phyloP scores from a whole-genome alignment of 1,140 invertebrate species.

The Drosophila bocki region DNA sequence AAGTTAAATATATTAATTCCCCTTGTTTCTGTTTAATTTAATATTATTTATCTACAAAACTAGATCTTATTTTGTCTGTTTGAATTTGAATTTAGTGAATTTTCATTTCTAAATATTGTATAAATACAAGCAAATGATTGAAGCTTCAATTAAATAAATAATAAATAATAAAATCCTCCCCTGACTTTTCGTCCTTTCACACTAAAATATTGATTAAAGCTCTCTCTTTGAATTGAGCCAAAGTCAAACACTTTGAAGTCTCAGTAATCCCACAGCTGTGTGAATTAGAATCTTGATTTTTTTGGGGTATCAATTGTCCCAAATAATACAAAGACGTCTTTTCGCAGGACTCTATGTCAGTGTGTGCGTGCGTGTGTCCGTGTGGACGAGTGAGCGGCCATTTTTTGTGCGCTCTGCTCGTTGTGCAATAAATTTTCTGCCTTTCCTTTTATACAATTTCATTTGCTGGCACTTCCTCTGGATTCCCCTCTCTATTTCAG shows the following conservation, averaged over 20 bases:
- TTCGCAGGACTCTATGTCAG: constrained; percentile 6
- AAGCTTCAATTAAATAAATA: background rate
- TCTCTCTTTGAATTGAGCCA: background rate
- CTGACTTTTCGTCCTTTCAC: background rate
- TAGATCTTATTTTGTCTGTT: background rate
- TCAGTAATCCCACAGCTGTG: background rate
- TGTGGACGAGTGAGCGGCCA: constrained; percentile 46
- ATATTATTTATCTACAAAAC: background rate
- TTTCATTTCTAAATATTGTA: background rate
- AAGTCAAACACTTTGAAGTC: constrained; percentile 17
- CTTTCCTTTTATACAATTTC: constrained; percentile 83
- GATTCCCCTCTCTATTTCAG: constrained; percentile 9
- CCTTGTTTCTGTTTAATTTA: background rate
- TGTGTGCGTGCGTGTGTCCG: too few species aligned
- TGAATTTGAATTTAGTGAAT: too few species aligned
- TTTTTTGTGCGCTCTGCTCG: constrained; percentile 65
- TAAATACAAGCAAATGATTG: too few species aligned
- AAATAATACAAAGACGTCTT: constrained; percentile 14
- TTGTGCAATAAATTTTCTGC: constrained; percentile 79
- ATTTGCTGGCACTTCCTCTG: constrained; percentile 62
- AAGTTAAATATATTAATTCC: too few species aligned
- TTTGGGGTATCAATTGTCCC: constrained; percentile 36
- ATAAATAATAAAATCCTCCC: background rate
- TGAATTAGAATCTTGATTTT: background rate
- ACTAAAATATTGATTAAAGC: background rate